Evolutionary conservation across 2,113 vertebrate genomes (phyloP).

Genomic region (Gadus chalcogrammus): DNA sequence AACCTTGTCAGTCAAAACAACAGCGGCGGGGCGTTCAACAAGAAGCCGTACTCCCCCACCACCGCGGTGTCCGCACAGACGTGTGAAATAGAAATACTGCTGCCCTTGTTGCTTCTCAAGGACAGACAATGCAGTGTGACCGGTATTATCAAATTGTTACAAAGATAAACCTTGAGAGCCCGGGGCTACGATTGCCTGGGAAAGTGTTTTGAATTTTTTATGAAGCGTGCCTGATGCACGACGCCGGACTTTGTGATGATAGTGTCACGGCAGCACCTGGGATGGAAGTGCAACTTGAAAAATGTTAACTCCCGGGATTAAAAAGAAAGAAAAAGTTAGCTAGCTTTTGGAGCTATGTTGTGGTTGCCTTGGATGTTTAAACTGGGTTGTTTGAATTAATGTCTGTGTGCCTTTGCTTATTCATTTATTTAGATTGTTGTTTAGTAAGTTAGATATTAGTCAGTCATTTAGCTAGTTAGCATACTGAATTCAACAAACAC

Average conservation of each 20-base stretch:
- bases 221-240: slow-evolving; percentile 50
- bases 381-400: too few species aligned
- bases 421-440: slow-evolving; percentile 8
- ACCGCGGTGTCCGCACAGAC: slow-evolving; percentile 30
- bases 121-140: slow-evolving; percentile 63
- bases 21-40: slow-evolving; percentile 41
- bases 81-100: slow-evolving; percentile 47
- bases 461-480: too few species aligned
- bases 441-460: too few species aligned
- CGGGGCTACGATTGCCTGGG: slow-evolving; percentile 53
- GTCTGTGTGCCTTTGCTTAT: background rate
- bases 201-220: slow-evolving; percentile 66
- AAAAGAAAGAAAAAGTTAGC: too few species aligned
- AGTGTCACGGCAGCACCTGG: slow-evolving; percentile 26
- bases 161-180: slow-evolving; percentile 69
- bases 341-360: background rate
- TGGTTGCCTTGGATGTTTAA: too few species aligned
- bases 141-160: slow-evolving; percentile 61
- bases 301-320: background rate
- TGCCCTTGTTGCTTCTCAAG: slow-evolving; percentile 61
- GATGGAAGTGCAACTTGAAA: slow-evolving; percentile 1
- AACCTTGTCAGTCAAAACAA: slow-evolving; percentile 65
- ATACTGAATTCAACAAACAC: background rate
- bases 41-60: slow-evolving; percentile 3
- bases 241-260: slow-evolving; percentile 38